A percentile compares a stretch with the other conserved stretches of the same genome.
Conservation (phyloP, 2,888 invertebrate genomes). For the Crossocerus cetratus region DNA sequence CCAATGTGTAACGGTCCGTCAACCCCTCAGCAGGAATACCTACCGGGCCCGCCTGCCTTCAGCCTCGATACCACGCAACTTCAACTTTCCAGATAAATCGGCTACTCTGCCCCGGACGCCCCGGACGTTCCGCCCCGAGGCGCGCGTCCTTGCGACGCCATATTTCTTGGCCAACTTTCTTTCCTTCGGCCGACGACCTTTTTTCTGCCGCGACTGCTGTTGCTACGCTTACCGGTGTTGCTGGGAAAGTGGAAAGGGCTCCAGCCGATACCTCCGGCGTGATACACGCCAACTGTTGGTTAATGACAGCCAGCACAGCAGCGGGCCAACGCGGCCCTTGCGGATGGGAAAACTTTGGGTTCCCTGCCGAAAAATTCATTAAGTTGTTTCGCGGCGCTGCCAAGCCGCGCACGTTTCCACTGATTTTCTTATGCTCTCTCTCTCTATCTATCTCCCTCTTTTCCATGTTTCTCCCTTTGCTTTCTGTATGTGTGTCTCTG, state of each 20-base stretch:
- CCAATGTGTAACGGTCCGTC: conserved; percentile 30
- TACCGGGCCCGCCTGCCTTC: neutral
- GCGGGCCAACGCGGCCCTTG: neutral
- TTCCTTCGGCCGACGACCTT: conserved; percentile 9
- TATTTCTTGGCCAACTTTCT: conserved; percentile 67
- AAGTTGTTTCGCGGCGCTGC: conserved; percentile 20
- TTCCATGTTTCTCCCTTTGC: neutral
- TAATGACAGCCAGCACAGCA: conserved; percentile 39
- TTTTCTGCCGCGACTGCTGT: conserved; percentile 27
- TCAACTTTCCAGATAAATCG: conserved; percentile 68
- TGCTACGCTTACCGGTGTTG: neutral
- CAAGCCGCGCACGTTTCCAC: neutral
- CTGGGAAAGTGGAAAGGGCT: neutral
- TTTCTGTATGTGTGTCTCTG: neutral
- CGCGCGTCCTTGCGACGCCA: conserved; percentile 51
- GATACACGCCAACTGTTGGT: conserved; percentile 46
- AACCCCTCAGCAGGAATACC: conserved; percentile 16
- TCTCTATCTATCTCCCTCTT: neutral
- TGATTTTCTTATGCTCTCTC: neutral
- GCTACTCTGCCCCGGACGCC: conserved; percentile 6
- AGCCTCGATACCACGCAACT: conserved; percentile 7
- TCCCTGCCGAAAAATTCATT: conserved; percentile 34
- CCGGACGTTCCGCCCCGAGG: conserved; percentile 48
- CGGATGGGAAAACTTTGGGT: conserved; percentile 39
- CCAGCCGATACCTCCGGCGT: conserved; percentile 20